Conservation (phyloP, 2,113 vertebrate species). For the Scopus umbretta region DNA sequence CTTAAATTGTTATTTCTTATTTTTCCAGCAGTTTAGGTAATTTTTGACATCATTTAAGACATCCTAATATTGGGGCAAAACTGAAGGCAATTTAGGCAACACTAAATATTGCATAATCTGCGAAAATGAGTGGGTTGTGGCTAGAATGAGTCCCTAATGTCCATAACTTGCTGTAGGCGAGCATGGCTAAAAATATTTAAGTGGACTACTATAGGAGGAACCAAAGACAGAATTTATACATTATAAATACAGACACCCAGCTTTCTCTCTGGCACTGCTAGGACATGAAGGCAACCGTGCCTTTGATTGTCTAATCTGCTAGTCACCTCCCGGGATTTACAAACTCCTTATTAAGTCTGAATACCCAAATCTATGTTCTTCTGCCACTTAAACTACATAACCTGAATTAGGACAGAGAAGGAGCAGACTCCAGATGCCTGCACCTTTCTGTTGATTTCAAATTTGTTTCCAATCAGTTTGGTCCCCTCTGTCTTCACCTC, state of each 20-base stretch:
- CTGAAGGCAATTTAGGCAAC: conserved; percentile 35
- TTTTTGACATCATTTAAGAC: background rate
- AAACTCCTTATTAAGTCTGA: background rate
- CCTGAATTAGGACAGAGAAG: background rate
- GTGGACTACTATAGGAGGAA: background rate
- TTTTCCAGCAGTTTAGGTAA: background rate
- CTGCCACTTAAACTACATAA: conserved; percentile 3
- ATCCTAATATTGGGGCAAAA: conserved; percentile 3
- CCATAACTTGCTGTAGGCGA: background rate
- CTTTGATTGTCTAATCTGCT: conserved; percentile 16
- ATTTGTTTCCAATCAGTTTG: conserved; percentile 42
- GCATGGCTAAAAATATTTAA: conserved; percentile 6
- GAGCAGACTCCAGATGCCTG: background rate
- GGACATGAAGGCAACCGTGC: background rate
- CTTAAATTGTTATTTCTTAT: background rate
- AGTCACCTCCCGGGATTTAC: conserved; percentile 8
- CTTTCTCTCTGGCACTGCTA: conserved; percentile 26
- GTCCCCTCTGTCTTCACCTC: conserved; percentile 18
- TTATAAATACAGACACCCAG: background rate
- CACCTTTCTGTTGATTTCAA: conserved; percentile 15
- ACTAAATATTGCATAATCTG: conserved; percentile 34
- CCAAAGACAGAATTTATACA: conserved; percentile 3
- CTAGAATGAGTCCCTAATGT: conserved; percentile 43
- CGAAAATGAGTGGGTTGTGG: conserved; percentile 48
- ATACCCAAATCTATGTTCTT: background rate